These are phyloP conservation scores for Drosophila ambigua DNA, from an alignment of 1,140 invertebrate genomes.

Conservation along the genomic window DNA sequence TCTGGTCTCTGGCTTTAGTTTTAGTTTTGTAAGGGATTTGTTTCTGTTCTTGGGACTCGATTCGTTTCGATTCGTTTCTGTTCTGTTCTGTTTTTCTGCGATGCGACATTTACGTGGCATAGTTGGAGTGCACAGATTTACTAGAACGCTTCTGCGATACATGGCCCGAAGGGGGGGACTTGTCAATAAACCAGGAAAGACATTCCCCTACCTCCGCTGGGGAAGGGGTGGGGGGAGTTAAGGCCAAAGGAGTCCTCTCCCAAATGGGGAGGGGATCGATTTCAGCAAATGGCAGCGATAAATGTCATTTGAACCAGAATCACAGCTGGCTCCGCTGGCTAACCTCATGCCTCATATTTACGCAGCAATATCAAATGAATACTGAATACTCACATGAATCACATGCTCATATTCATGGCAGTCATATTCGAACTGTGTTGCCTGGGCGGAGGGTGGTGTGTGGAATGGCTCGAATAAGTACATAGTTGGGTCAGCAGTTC, in stretches of 20 bases:
- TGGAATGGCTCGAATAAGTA: slow-evolving; percentile 35
- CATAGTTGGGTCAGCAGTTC: slow-evolving; percentile 35
- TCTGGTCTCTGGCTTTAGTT: slow-evolving; percentile 5
- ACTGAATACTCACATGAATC: slow-evolving; percentile 5
- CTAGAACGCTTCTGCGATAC: not conserved
- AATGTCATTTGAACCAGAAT: too few relatives aligned
- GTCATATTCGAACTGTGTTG: slow-evolving; percentile 37
- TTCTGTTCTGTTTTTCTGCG: slow-evolving; percentile 49
- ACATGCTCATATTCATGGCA: slow-evolving; percentile 7
- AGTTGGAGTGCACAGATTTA: slow-evolving; percentile 30
- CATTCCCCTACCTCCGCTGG: not conserved
- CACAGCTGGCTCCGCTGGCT: not conserved
- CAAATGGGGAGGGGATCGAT: not conserved
- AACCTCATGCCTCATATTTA: not conserved
- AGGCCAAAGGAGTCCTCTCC: slow-evolving; percentile 5
- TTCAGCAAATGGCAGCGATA: slow-evolving; percentile 9
- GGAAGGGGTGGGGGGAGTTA: not conserved
- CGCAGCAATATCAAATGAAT: slow-evolving; percentile 14
- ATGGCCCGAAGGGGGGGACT: slow-evolving; percentile 1
- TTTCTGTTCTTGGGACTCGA: slow-evolving; percentile 12
- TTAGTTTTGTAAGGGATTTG: slow-evolving; percentile 38
- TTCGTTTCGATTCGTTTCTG: slow-evolving; percentile 4
- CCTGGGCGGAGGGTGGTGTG: not conserved
- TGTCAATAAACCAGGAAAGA: slow-evolving; percentile 12
- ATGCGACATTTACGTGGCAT: slow-evolving; percentile 41